Percentiles rank a stretch among this genome's conserved stretches.
phyloP scores from a whole-genome alignment of 2,888 invertebrate genomes.

The Macropis europaea region DNA sequence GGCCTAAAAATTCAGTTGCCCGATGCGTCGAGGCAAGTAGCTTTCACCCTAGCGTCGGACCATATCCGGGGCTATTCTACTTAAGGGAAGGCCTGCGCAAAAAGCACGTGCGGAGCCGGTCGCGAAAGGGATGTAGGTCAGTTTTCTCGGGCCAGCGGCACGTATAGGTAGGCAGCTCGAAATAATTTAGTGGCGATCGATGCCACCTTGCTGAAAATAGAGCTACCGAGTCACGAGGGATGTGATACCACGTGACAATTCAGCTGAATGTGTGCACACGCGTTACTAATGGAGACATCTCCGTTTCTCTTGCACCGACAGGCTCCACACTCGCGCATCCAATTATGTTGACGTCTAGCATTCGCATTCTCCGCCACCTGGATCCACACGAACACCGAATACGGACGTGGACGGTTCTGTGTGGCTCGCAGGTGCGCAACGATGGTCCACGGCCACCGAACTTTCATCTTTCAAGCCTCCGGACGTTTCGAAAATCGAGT shows the following conservation, averaged over 20 bases:
- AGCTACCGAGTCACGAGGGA: conserved; percentile 59
- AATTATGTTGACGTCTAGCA: conserved; percentile 60
- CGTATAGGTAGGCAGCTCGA: conserved; percentile 76
- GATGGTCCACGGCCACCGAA: conserved; percentile 24
- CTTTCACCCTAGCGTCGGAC: conserved; percentile 32
- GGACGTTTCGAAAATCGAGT: conserved; percentile 59
- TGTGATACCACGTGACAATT: conserved; percentile 59
- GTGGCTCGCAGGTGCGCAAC: no score
- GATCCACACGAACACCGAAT: conserved; percentile 5
- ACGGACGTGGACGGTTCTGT: neutral
- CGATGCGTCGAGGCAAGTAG: conserved; percentile 25
- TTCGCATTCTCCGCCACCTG: conserved; percentile 40
- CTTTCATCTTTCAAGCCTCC: conserved; percentile 36
- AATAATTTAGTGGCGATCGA: conserved; percentile 79
- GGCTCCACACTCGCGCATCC: conserved; percentile 40
- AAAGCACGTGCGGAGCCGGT: conserved; percentile 32
- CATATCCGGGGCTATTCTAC: conserved; percentile 48
- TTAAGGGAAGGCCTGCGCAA: conserved; percentile 29
- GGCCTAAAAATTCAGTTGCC: no score
- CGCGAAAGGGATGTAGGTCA: conserved; percentile 73
- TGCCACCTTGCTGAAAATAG: conserved; percentile 76
- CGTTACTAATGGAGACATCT: conserved; percentile 50
- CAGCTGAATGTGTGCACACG: conserved; percentile 29
- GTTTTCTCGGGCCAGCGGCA: conserved; percentile 72
- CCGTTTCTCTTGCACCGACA: conserved; percentile 36